A percentile compares a stretch with the other conserved stretches of the same genome.
Conservation (phyloP, 2,113 vertebrate genomes). For the Bolborhynchus lineola region DNA sequence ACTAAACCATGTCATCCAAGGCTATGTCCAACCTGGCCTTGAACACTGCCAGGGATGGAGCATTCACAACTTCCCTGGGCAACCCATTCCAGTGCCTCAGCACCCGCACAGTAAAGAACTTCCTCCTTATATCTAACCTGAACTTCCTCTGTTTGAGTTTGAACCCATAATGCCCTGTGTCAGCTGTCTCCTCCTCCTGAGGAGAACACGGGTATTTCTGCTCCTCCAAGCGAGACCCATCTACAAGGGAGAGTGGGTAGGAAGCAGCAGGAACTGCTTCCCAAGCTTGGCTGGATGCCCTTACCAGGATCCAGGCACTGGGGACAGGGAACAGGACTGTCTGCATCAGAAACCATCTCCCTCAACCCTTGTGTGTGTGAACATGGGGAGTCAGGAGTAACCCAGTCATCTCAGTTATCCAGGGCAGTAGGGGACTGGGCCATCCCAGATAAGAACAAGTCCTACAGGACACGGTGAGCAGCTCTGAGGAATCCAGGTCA, state of each 20-base stretch:
- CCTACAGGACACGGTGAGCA: background rate
- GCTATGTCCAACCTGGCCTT: background rate
- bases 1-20: background rate
- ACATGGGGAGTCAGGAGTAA: background rate
- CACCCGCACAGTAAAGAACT: background rate
- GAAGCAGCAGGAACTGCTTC: background rate
- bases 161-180: background rate
- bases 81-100: background rate
- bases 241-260: background rate
- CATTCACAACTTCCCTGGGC: background rate
- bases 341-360: background rate
- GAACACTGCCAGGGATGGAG: background rate
- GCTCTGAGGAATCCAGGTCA: background rate
- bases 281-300: background rate
- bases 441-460: background rate
- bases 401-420: background rate
- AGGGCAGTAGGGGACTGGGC: background rate
- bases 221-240: background rate
- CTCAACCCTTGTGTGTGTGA: background rate
- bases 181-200: background rate
- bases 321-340: background rate
- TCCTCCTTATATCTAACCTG: background rate
- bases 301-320: background rate
- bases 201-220: background rate
- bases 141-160: background rate